Percentiles rank a stretch among this genome's conserved stretches.
Conservation (phyloP, 1,140 invertebrate genomes). For the Pseudomyrmex dendroicus region DNA sequence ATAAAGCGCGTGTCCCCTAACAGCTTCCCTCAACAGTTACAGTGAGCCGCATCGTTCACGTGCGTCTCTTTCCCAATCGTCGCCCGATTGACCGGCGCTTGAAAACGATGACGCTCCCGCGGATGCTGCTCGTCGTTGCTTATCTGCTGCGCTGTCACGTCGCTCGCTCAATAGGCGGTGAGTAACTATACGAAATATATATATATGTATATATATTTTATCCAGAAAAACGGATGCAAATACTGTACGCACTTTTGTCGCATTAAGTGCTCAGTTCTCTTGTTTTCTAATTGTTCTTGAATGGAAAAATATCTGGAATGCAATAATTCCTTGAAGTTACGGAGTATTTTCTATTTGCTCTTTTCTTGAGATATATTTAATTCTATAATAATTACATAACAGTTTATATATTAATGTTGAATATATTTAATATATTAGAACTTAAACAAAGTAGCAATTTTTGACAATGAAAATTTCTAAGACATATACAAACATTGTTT, state of each 20-base stretch:
- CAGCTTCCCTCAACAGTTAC: background rate
- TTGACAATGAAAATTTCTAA: no score
- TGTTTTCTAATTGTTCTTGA: background rate
- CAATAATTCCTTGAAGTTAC: background rate
- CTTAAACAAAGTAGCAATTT: no score
- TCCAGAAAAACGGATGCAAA: no score
- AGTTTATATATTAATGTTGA: no score
- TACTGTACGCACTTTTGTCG: background rate
- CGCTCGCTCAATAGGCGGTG: conserved; percentile 68
- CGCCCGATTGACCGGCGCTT: background rate
- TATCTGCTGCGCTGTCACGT: conserved; percentile 67
- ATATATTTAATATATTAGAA: no score
- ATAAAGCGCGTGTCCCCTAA: no score
- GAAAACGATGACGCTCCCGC: conserved; percentile 67
- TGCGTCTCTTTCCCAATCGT: conserved; percentile 37
- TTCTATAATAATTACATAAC: no score
- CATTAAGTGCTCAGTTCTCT: background rate
- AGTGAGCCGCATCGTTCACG: conserved; percentile 44
- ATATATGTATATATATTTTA: background rate
- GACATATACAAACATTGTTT: no score
- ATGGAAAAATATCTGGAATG: background rate
- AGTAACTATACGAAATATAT: conserved; percentile 41
- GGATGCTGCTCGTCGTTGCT: conserved; percentile 62
- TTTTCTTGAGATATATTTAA: background rate
- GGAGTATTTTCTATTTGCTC: no score